phyloP scores from a whole-genome alignment of 53 echinoderm and acorn worm genomes.

The Luidia sarsii region DNA sequence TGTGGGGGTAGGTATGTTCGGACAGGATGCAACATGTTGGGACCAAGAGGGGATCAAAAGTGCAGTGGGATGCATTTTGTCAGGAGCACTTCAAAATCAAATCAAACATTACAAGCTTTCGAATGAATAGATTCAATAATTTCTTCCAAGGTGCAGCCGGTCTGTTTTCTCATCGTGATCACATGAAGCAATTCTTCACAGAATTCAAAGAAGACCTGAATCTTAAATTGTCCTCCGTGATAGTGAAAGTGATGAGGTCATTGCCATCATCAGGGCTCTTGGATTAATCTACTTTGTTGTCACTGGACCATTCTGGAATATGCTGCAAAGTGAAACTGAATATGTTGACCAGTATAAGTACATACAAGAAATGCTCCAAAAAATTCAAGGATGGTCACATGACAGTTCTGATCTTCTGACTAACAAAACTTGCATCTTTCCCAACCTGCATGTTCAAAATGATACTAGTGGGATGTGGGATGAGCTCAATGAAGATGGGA shows the following conservation, averaged over 20 bases:
- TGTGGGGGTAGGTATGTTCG: constrained; percentile 10
- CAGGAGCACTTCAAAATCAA: constrained; percentile 16
- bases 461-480: constrained; percentile 8
- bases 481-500: background rate
- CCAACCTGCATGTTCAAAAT: background rate
- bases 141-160: constrained; percentile 52
- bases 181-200: constrained; percentile 30
- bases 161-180: constrained; percentile 27
- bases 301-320: constrained; percentile 39
- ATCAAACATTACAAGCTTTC: constrained; percentile 28
- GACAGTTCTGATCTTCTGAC: constrained; percentile 9
- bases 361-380: constrained; percentile 11
- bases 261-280: constrained; percentile 23
- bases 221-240: constrained; percentile 27
- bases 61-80: constrained; percentile 52
- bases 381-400: constrained; percentile 1
- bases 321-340: constrained; percentile 12
- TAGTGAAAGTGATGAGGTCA: constrained; percentile 3
- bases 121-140: constrained; percentile 61
- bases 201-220: constrained; percentile 35
- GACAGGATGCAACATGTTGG: constrained; percentile 52
- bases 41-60: constrained; percentile 55
- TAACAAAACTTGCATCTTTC: background rate
- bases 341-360: constrained; percentile 32
- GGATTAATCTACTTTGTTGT: constrained; percentile 30